Evolutionary conservation across 2,888 invertebrate species (phyloP).

Genomic region (Zele albiditarsus): DNA sequence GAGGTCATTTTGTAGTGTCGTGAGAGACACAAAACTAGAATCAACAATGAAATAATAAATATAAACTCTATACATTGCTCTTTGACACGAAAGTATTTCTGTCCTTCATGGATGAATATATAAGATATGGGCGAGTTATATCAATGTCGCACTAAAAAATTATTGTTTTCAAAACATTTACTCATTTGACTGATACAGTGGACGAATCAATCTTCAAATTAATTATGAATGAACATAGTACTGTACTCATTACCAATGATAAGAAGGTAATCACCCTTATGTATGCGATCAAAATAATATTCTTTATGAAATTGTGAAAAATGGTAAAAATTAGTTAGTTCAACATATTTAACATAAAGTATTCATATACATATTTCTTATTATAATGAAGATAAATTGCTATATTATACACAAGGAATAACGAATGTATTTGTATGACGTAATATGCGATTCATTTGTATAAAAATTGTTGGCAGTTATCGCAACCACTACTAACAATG

Average conservation of each 20-base stretch:
- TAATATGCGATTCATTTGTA: not conserved
- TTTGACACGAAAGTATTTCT: not conserved
- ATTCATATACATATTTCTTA: no score
- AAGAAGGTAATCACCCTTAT: no score
- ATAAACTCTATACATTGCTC: slow-evolving; percentile 9
- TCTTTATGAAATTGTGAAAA: no score
- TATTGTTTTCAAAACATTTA: not conserved
- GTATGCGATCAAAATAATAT: no score
- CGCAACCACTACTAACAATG: not conserved
- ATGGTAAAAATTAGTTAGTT: no score
- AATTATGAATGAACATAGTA: no score
- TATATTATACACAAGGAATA: not conserved
- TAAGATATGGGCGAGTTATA: not conserved
- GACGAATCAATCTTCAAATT: not conserved
- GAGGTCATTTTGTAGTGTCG: slow-evolving; percentile 15
- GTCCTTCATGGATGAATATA: not conserved
- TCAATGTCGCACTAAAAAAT: not conserved
- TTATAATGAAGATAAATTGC: no score
- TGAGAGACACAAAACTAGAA: not conserved
- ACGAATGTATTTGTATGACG: not conserved
- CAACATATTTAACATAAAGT: no score
- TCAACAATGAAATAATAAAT: not conserved
- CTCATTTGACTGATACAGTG: not conserved
- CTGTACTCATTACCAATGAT: no score
- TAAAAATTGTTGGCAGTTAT: not conserved